Evolutionary conservation across 2,888 invertebrate genomes (phyloP).

Genomic region (Ptycholaimellus sp.): DNA sequence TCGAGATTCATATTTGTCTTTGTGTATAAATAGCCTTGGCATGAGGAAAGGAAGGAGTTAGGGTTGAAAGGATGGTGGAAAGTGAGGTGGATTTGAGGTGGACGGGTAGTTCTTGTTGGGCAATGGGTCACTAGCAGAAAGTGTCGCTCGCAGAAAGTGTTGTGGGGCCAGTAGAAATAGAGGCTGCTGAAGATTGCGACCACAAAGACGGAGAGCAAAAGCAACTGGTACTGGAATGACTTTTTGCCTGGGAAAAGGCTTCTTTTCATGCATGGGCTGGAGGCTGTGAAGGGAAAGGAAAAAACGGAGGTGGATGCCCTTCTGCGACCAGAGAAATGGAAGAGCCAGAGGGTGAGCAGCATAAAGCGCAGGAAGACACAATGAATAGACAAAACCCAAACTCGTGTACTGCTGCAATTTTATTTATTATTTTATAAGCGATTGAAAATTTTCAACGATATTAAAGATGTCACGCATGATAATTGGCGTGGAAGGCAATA

Average conservation of each 20-base stretch:
- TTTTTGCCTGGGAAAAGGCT: slow-evolving; percentile 26
- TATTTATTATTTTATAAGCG: no score
- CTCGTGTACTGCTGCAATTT: slow-evolving; percentile 17
- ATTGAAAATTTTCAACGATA: no score
- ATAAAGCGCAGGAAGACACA: slow-evolving; percentile 16
- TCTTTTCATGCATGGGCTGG: background rate
- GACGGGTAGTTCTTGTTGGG: no score
- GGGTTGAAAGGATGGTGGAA: no score
- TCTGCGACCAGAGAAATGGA: slow-evolving; percentile 18
- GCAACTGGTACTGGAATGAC: slow-evolving; percentile 52
- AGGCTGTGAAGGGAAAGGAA: background rate
- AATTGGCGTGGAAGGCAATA: no score
- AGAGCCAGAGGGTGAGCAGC: slow-evolving; percentile 16
- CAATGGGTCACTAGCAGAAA: background rate
- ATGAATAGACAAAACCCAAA: slow-evolving; percentile 17
- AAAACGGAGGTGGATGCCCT: slow-evolving; percentile 14
- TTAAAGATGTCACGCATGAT: no score
- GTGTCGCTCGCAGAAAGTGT: slow-evolving; percentile 53
- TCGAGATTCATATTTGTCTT: no score
- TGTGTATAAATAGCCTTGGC: no score
- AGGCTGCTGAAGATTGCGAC: slow-evolving; percentile 49
- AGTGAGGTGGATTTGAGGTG: no score
- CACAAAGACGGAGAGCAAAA: slow-evolving; percentile 48
- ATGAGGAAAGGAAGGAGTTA: no score
- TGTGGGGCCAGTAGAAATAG: slow-evolving; percentile 72